Evolutionary conservation across 2,797 vertebrate genomes (phyloP), one percentile per base, ranked within the genome.

Genomic region (Sebastes melanostomus): DNA sequence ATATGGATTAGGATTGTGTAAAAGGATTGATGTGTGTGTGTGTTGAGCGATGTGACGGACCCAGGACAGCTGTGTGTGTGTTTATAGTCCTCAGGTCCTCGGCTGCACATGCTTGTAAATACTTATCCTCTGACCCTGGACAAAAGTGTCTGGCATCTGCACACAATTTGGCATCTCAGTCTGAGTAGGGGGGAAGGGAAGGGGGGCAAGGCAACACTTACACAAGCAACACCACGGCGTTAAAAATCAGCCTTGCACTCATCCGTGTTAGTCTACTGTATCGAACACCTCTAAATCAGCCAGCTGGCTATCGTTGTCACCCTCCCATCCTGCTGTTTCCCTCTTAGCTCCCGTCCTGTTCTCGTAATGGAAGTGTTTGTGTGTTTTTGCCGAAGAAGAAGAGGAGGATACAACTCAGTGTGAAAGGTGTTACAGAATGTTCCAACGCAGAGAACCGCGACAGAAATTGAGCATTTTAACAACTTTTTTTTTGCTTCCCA

Each of bases 21-120:
- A 16, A 12, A 42, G 27, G 34, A 65, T 67, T 12, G 38, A 71
- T 61, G 66, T 29, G 14, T 50, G 22, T 24, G 52, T 32, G 24
- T 65, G 54, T 58, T 75, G 82, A 85, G 56, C 1, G 11, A 56
- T 62, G 66, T 84, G 87, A 86, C 70, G 56, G 81, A 82, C 72
- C 74, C 30, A 52, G 72, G 77, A 90, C 92, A 93, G 88, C 90
- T 93, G 90, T 86, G 82, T 83, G 82, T 83, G 72, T 78, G 74
- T 91, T 92, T 92, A 90, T 89, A 24, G 71, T 38, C 52, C 66
- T 78, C 78, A 75, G 52, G 84, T 88, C 61, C 81, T 85, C 24
- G 2, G 36, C 62, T 75, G 54, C 78, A 75, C 66, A 24, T 50
- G 63, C 87, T 92, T 91, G 91, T 93, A 92, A 94, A 94, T 91